phyloP scores from a whole-genome alignment of 1,140 invertebrate species.

The Aleiodes sp. region DNA sequence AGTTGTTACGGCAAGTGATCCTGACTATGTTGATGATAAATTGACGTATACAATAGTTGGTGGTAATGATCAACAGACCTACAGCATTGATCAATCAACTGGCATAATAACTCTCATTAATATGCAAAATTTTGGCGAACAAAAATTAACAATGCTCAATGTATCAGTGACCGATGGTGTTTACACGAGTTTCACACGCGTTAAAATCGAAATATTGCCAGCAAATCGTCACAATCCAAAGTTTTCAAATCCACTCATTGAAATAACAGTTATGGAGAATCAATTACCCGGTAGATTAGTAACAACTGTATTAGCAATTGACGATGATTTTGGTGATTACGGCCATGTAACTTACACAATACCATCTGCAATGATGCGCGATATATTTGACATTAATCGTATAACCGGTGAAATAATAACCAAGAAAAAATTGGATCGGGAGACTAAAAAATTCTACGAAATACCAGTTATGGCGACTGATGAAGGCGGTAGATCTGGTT shows the following conservation, averaged over 20 bases:
- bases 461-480: constrained; percentile 87
- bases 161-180: constrained; percentile 93
- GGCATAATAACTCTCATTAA: constrained; percentile 75
- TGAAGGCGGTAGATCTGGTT: constrained; percentile 82
- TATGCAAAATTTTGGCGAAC: constrained; percentile 73
- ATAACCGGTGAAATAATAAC: constrained; percentile 82
- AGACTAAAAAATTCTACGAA: constrained; percentile 77
- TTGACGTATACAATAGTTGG: constrained; percentile 85
- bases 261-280: constrained; percentile 84
- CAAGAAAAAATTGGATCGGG: constrained; percentile 81
- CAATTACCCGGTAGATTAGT: constrained; percentile 78
- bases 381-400: constrained; percentile 83
- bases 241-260: constrained; percentile 79
- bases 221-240: constrained; percentile 83
- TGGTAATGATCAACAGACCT: constrained; percentile 85
- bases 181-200: constrained; percentile 83
- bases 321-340: constrained; percentile 85
- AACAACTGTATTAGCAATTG: constrained; percentile 78
- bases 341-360: constrained; percentile 84
- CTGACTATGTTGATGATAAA: constrained; percentile 80
- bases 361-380: constrained; percentile 77
- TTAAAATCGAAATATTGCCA: constrained; percentile 82
- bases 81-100: constrained; percentile 78
- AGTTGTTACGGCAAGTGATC: constrained; percentile 86
- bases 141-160: constrained; percentile 77